Percentiles rank a stretch among this genome's conserved stretches.
These are phyloP conservation scores for Lutjanus campechanus DNA, from an alignment of 2,797 vertebrate species.

Conservation along the genomic window DNA sequence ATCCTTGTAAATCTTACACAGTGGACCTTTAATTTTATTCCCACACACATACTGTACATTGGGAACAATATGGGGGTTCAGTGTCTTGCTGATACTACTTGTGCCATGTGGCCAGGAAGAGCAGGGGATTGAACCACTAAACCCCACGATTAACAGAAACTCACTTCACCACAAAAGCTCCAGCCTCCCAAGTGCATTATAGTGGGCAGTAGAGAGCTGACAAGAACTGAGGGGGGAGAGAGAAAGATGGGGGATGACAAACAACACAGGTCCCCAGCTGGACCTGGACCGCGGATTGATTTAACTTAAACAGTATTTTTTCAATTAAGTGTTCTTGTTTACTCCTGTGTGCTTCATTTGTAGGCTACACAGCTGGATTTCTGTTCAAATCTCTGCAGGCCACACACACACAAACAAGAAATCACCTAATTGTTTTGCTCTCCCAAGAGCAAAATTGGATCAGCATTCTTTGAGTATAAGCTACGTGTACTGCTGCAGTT, in stretches of 20 bases:
- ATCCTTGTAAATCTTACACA: too few species aligned
- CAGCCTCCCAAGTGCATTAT: background rate
- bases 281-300: constrained; percentile 15
- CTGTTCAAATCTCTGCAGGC: constrained; percentile 35
- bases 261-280: background rate
- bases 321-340: constrained; percentile 39
- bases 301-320: constrained; percentile 31
- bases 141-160: background rate
- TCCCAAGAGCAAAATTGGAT: constrained; percentile 48
- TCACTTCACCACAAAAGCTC: background rate
- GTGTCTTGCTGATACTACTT: background rate
- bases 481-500: constrained; percentile 30
- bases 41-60: background rate
- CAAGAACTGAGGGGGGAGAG: background rate
- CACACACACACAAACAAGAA: constrained; percentile 20
- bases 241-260: background rate
- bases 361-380: constrained; percentile 38
- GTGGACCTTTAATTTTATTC: background rate
- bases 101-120: background rate
- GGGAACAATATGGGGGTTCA: background rate
- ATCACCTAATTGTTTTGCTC: constrained; percentile 48
- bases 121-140: background rate
- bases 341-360: constrained; percentile 33
- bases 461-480: constrained; percentile 39
- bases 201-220: background rate